These are phyloP conservation scores for Frankliniella intonsa DNA, from an alignment of 2,888 invertebrate genomes.

Conservation along the genomic window DNA sequence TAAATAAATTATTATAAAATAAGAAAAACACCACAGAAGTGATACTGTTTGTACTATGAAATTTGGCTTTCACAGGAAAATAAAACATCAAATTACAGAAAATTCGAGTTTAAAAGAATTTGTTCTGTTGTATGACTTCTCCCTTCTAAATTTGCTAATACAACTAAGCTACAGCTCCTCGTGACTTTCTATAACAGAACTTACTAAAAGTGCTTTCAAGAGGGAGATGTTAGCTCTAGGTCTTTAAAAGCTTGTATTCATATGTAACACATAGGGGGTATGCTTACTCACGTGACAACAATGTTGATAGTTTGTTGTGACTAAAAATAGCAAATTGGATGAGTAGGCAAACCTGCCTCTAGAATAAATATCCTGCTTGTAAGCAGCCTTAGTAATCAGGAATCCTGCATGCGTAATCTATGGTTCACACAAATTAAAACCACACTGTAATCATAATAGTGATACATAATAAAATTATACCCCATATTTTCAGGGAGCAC, in stretches of 20 bases:
- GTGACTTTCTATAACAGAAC: constrained; percentile 17
- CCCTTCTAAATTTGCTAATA: constrained; percentile 14
- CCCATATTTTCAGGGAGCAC: background rate
- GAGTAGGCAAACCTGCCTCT: constrained; percentile 8
- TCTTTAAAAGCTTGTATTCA: constrained; percentile 15
- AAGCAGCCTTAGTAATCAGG: constrained; percentile 8
- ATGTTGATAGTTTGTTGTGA: background rate
- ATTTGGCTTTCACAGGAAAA: background rate
- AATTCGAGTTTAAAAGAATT: background rate
- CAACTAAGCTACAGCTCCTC: constrained; percentile 15
- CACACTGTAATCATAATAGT: background rate
- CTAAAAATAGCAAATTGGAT: background rate
- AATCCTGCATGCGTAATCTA: background rate
- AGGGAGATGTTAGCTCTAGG: constrained; percentile 14
- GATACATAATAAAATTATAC: background rate
- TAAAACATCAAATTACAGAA: background rate
- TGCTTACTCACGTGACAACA: background rate
- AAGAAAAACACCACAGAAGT: background rate
- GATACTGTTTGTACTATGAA: constrained; percentile 12
- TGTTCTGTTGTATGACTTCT: constrained; percentile 1
- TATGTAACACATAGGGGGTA: background rate
- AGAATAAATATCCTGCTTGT: constrained; percentile 20
- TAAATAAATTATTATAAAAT: background rate
- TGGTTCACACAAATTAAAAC: constrained; percentile 18
- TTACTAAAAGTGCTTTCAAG: constrained; percentile 25